Percentiles rank a stretch among this genome's conserved stretches.
These are phyloP conservation scores for Dryococelus australis DNA, from an alignment of 2,888 invertebrate species.

Conservation along the genomic window DNA sequence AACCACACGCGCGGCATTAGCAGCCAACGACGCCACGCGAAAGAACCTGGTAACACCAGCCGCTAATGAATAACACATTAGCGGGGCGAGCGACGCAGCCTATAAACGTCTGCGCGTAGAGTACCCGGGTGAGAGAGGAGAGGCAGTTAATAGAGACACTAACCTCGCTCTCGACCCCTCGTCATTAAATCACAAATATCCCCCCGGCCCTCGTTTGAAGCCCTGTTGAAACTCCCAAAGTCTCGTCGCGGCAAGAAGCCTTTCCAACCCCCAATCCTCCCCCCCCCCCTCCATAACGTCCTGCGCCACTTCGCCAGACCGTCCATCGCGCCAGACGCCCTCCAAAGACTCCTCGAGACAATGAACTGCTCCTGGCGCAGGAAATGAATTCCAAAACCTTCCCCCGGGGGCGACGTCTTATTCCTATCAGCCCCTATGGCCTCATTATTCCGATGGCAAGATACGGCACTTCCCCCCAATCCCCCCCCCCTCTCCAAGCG, in stretches of 20 bases:
- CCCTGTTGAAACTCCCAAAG: constrained; percentile 16
- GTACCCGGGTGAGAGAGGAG: background rate
- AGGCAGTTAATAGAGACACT: background rate
- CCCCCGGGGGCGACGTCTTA: background rate
- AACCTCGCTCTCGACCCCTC: background rate
- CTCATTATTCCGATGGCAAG: constrained; percentile 27
- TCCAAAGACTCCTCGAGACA: background rate
- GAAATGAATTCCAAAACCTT: constrained; percentile 29
- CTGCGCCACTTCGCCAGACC: background rate
- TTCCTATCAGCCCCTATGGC: background rate
- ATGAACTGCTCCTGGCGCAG: background rate
- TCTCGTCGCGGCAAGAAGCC: background rate
- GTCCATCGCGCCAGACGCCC: background rate
- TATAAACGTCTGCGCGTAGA: background rate
- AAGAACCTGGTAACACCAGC: background rate
- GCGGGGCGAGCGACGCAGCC: background rate
- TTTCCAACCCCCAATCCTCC: background rate
- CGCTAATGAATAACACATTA: constrained; percentile 10
- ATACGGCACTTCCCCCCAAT: background rate
- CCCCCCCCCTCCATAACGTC: too few relatives aligned
- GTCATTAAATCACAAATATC: constrained; percentile 10
- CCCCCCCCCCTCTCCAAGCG: background rate
- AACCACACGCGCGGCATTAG: too few relatives aligned
- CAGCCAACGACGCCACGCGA: background rate
- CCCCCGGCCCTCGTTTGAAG: background rate